These are phyloP conservation scores for Trisateles emortualis DNA, from an alignment of 2,888 invertebrate genomes.

Conservation along the genomic window DNA sequence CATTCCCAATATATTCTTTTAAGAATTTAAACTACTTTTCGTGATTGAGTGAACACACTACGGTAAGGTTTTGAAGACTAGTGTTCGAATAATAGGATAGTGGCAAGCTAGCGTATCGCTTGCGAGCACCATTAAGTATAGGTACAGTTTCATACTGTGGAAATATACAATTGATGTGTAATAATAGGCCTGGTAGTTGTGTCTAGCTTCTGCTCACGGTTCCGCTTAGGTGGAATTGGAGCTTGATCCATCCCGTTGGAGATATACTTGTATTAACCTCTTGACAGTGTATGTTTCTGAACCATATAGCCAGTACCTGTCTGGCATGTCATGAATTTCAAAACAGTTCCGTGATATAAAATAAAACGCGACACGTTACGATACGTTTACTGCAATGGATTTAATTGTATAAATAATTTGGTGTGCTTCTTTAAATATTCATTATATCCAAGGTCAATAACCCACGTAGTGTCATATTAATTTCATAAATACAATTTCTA, in stretches of 20 bases:
- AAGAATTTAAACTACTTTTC: not conserved
- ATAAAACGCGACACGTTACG: too few relatives aligned
- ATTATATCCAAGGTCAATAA: too few relatives aligned
- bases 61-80: conserved; percentile 11
- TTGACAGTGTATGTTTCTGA: too few relatives aligned
- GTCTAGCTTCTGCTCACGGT: conserved; percentile 1
- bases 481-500: not conserved
- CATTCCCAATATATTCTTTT: not conserved
- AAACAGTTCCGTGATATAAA: too few relatives aligned
- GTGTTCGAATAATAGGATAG: conserved; percentile 6
- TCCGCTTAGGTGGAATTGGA: conserved; percentile 1
- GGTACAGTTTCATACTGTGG: conserved; percentile 13
- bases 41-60: not conserved
- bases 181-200: conserved; percentile 10
- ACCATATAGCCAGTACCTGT: too few relatives aligned
- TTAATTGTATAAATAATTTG: too few relatives aligned
- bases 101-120: conserved; percentile 4
- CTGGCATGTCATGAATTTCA: too few relatives aligned
- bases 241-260: not conserved
- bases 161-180: conserved; percentile 15
- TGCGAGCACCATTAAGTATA: conserved; percentile 17
- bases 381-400: too few relatives aligned
- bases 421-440: too few relatives aligned
- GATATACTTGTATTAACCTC: not conserved
- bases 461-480: not conserved